These are phyloP conservation scores for Criorhina ranunculi DNA, from an alignment of 2,888 invertebrate species.

Conservation along the genomic window DNA sequence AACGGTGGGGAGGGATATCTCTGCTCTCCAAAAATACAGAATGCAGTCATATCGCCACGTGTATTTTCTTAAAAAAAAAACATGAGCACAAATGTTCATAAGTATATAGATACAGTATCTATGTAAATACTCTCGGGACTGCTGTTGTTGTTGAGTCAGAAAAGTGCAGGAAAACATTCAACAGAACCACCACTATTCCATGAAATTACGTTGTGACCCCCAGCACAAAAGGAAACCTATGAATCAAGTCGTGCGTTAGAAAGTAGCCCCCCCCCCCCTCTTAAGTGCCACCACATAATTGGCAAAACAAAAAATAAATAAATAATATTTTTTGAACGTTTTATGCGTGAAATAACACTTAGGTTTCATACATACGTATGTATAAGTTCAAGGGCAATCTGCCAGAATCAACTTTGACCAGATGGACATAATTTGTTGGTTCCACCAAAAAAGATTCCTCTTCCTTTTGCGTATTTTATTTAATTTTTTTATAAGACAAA, in stretches of 20 bases:
- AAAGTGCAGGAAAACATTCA: not conserved
- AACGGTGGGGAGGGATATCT: not conserved
- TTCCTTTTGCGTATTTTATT: conserved; percentile 34
- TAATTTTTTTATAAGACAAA: conserved; percentile 12
- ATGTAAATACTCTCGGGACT: not conserved
- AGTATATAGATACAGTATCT: not conserved
- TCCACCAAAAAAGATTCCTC: conserved; percentile 3
- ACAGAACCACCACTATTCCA: not conserved
- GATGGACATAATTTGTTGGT: conserved; percentile 32
- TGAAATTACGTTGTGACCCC: not conserved
- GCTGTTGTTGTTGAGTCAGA: conserved; percentile 10
- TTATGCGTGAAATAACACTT: conserved; percentile 7
- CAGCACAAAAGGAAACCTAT: not conserved
- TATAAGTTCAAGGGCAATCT: conserved; percentile 49
- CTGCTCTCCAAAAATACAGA: conserved; percentile 17
- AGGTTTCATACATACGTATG: not conserved
- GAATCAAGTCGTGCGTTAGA: not conserved
- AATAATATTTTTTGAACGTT: not conserved
- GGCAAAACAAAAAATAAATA: not conserved
- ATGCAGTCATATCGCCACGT: conserved; percentile 37
- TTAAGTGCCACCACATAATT: not conserved
- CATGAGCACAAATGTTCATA: not conserved
- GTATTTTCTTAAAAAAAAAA: conserved; percentile 1
- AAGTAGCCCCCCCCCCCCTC: not conserved
- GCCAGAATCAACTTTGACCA: conserved; percentile 41